Conservation (phyloP, 2,888 invertebrate genomes). For the Alloscopus bannaensis region DNA sequence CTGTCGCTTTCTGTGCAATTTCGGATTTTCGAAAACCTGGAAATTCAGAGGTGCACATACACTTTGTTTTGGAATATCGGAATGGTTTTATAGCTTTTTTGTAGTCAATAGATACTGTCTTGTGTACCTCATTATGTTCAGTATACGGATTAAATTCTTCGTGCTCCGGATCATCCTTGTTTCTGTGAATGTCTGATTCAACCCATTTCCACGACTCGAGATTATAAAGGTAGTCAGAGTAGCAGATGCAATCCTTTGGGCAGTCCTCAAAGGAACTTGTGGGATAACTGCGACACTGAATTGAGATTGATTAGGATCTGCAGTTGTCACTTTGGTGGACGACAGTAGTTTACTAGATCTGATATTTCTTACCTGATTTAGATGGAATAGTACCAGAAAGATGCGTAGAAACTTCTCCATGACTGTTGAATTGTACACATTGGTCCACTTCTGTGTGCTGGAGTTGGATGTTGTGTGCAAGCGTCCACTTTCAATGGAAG, state of each 20-base stretch:
- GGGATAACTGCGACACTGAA: conserved; percentile 8
- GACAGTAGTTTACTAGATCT: neutral
- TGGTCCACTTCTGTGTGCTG: neutral
- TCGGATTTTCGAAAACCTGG: conserved; percentile 69
- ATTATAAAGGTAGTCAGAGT: conserved; percentile 67
- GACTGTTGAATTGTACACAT: conserved; percentile 12
- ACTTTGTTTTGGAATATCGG: no score
- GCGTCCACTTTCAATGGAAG: conserved; percentile 16
- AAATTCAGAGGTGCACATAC: no score
- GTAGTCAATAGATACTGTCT: neutral
- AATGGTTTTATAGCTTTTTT: neutral
- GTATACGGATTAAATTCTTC: conserved; percentile 69
- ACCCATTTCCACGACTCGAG: conserved; percentile 72
- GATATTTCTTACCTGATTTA: conserved; percentile 16
- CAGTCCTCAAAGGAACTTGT: conserved; percentile 38
- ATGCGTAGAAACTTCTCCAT: conserved; percentile 17
- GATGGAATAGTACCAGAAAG: conserved; percentile 2
- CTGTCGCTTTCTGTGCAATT: conserved; percentile 25
- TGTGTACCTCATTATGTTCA: conserved; percentile 69
- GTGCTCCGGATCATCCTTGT: conserved; percentile 59
- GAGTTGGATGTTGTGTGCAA: conserved; percentile 15
- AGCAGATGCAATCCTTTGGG: conserved; percentile 70
- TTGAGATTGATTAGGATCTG: neutral
- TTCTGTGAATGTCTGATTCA: conserved; percentile 48
- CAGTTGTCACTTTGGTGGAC: no score